A percentile compares a stretch with the other conserved stretches of the same genome.
These are phyloP conservation scores for Phalacrocorax pelagicus DNA, from an alignment of 2,113 vertebrate genomes.

Conservation along the genomic window DNA sequence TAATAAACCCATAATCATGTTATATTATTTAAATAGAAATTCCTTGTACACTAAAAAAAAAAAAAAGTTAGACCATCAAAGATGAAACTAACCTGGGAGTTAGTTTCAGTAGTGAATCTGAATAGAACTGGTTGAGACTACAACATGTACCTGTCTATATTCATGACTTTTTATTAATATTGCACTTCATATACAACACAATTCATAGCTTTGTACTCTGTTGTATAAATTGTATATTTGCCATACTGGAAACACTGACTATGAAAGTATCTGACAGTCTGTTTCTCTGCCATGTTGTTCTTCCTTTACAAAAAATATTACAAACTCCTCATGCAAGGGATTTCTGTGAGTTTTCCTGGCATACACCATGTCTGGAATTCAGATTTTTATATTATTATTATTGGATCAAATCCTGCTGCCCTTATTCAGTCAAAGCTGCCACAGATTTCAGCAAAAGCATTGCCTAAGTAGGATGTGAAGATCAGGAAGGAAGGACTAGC, in stretches of 20 bases:
- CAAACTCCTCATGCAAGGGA: background rate
- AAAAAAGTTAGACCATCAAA: background rate
- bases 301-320: background rate
- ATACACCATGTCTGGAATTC: background rate
- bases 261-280: background rate
- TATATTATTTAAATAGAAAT: background rate
- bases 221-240: background rate
- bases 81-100: background rate
- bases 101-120: background rate
- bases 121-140: background rate
- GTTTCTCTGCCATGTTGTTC: background rate
- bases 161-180: background rate
- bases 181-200: background rate
- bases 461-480: background rate
- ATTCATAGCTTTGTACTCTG: background rate
- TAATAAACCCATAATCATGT: background rate
- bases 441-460: background rate
- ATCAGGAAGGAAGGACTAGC: background rate
- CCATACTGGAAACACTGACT: background rate
- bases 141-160: background rate
- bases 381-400: background rate
- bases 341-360: background rate
- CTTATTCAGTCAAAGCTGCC: slow-evolving; percentile 33
- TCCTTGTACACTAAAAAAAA: background rate
- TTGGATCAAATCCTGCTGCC: background rate